Evolutionary conservation across 2,888 invertebrate species (phyloP).

Genomic region (Leucoma salicis): DNA sequence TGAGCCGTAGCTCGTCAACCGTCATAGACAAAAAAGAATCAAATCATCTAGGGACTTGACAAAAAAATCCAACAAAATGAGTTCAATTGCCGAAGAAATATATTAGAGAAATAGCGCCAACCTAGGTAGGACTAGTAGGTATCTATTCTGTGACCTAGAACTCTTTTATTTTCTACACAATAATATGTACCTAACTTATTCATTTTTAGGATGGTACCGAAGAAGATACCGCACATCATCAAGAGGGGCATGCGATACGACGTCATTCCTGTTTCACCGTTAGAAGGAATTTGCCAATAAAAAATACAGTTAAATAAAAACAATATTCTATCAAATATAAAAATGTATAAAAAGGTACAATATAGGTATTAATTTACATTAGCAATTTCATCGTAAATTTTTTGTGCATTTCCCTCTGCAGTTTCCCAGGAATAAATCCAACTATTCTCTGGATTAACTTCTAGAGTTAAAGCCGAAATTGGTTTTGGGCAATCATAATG

Average conservation of each 20-base stretch:
- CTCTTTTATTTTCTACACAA: too few relatives aligned
- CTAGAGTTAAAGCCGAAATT: conserved; percentile 60
- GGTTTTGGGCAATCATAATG: conserved; percentile 81
- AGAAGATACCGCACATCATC: conserved; percentile 91
- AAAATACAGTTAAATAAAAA: conserved; percentile 13
- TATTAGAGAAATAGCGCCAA: too few relatives aligned
- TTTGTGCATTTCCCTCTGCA: conserved; percentile 43
- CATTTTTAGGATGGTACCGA: conserved; percentile 92
- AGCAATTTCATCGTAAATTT: conserved; percentile 45
- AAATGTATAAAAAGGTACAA: conserved; percentile 16
- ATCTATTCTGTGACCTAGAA: too few relatives aligned
- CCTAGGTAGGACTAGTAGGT: too few relatives aligned
- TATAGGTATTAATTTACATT: conserved; percentile 37
- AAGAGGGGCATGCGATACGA: conserved; percentile 87
- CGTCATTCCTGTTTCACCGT: conserved; percentile 58
- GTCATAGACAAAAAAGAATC: too few relatives aligned
- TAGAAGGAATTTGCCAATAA: conserved; percentile 65
- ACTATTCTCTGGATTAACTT: conserved; percentile 54
- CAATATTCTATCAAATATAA: conserved; percentile 31
- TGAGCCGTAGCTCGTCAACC: too few relatives aligned
- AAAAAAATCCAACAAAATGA: too few relatives aligned
- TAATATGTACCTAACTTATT: too few relatives aligned
- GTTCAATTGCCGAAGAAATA: too few relatives aligned
- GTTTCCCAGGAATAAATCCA: conserved; percentile 66
- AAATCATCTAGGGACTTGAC: too few relatives aligned